Conservation (phyloP, 2,888 invertebrate species). For the Lasius fuliginosus region DNA sequence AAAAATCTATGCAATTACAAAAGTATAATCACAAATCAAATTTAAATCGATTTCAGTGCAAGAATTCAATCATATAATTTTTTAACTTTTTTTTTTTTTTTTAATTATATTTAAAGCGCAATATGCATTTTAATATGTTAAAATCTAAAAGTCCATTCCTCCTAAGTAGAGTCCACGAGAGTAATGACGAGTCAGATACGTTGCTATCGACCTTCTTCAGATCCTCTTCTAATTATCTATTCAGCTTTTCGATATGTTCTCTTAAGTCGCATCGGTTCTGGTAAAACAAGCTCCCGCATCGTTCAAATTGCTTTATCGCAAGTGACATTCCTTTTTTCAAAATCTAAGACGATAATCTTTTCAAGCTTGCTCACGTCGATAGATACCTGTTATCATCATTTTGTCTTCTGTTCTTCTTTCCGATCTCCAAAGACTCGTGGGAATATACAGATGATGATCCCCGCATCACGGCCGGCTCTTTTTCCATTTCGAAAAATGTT, state of each 20-base stretch:
- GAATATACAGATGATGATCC: not conserved
- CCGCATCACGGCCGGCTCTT: not conserved
- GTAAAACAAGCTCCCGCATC: conserved; percentile 35
- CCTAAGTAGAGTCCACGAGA: not conserved
- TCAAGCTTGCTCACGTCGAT: not conserved
- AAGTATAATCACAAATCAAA: not conserved
- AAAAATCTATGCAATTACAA: not conserved
- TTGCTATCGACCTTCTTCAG: not conserved
- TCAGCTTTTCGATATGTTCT: conserved; percentile 7
- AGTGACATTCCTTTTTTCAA: not conserved
- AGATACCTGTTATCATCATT: not conserved
- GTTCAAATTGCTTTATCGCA: conserved; percentile 32
- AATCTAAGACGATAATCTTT: not conserved
- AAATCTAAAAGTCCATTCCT: not conserved
- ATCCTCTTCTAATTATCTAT: not conserved
- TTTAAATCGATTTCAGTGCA: not conserved
- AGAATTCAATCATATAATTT: not conserved
- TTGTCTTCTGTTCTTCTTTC: not conserved
- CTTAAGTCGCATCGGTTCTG: conserved; percentile 33
- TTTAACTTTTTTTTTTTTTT: not conserved
- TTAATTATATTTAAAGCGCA: not conserved
- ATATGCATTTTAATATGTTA: not conserved
- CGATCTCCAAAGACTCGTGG: not conserved
- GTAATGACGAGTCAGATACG: not conserved
- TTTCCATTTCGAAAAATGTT: not conserved